These are phyloP conservation scores for Schlechtendalia chinensis DNA, from an alignment of 1,140 invertebrate species.

Conservation along the genomic window DNA sequence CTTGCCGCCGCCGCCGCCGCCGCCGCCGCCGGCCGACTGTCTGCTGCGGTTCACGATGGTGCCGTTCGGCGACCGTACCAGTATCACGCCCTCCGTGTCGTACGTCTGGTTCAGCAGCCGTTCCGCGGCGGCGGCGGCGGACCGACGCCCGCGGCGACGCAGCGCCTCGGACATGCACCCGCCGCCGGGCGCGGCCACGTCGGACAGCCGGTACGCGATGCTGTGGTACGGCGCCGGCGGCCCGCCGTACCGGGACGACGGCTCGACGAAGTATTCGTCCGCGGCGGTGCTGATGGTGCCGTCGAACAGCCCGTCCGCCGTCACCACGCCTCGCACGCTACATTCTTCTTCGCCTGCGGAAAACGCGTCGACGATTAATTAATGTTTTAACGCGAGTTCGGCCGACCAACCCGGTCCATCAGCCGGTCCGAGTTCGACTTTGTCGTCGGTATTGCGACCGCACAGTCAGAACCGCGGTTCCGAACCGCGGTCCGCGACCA, in stretches of 20 bases:
- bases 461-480: too few relatives aligned
- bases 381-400: too few relatives aligned
- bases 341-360: slow-evolving; percentile 75
- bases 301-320: slow-evolving; percentile 82
- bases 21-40: slow-evolving; percentile 1
- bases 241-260: slow-evolving; percentile 67
- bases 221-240: slow-evolving; percentile 66
- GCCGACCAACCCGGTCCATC: too few relatives aligned
- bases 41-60: slow-evolving; percentile 42
- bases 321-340: slow-evolving; percentile 81
- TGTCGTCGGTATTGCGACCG: too few relatives aligned
- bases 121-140: not conserved
- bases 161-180: slow-evolving; percentile 1
- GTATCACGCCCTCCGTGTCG: slow-evolving; percentile 38
- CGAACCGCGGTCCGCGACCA: too few relatives aligned
- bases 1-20: not conserved
- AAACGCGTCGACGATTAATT: not conserved
- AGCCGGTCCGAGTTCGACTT: too few relatives aligned
- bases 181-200: slow-evolving; percentile 62
- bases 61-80: slow-evolving; percentile 21
- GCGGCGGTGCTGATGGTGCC: slow-evolving; percentile 74
- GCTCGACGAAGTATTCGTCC: slow-evolving; percentile 85
- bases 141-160: not conserved
- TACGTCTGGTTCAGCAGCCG: slow-evolving; percentile 35
- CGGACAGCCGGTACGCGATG: slow-evolving; percentile 78